Conservation (phyloP, 2,888 invertebrate genomes). For the Hermaeophaga mercurialis region DNA sequence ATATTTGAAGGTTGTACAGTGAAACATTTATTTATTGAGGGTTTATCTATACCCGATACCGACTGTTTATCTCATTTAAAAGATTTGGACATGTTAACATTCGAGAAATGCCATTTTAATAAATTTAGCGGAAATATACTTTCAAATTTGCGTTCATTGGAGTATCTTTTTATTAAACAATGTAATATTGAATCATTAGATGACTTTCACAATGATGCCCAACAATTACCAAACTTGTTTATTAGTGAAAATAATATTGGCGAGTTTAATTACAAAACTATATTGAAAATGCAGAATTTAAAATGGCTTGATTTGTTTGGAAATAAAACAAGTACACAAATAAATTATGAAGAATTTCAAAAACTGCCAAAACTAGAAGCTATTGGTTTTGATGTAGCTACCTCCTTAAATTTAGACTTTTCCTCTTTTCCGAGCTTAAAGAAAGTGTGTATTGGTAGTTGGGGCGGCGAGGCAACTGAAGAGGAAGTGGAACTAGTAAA, state of each 20-base stretch:
- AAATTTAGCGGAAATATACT: constrained; percentile 16
- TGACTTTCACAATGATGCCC: constrained; percentile 11
- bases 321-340: constrained; percentile 16
- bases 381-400: constrained; percentile 15
- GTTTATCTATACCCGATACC: constrained; percentile 1
- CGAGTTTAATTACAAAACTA: constrained; percentile 14
- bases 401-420: constrained; percentile 20
- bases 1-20: constrained; percentile 22
- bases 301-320: constrained; percentile 11
- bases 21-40: constrained; percentile 3
- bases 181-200: constrained; percentile 5
- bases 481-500: constrained; percentile 11
- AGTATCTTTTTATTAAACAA: constrained; percentile 20
- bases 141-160: constrained; percentile 5
- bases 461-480: neutral
- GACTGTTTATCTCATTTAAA: constrained; percentile 14
- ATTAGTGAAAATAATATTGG: constrained; percentile 22
- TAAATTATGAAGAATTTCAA: constrained; percentile 21
- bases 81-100: constrained; percentile 9
- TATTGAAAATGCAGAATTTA: constrained; percentile 19
- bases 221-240: constrained; percentile 9
- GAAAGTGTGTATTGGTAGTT: constrained; percentile 17
- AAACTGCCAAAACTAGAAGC: constrained; percentile 20
- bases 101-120: constrained; percentile 18
- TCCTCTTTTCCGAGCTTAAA: constrained; percentile 16